Percentiles rank a stretch among this genome's conserved stretches.
Evolutionary conservation across 2,113 vertebrate genomes (phyloP).

Genomic region (Peromyscus californicus): DNA sequence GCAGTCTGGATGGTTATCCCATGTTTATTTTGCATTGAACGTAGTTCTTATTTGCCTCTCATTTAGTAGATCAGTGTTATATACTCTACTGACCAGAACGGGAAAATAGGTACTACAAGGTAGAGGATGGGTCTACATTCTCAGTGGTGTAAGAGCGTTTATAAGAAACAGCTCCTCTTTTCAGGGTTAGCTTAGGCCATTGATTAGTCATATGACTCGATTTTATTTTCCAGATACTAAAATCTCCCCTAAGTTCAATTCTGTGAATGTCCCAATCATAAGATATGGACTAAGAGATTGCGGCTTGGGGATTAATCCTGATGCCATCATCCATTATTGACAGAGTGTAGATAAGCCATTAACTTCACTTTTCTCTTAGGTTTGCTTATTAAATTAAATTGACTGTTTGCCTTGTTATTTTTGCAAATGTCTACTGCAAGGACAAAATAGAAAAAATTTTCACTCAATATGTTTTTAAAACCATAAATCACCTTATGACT

Average conservation of each 20-base stretch:
- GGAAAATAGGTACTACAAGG: background rate
- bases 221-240: slow-evolving; percentile 19
- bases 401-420: slow-evolving; percentile 47
- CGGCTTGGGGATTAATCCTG: background rate
- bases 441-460: slow-evolving; percentile 52
- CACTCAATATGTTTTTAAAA: background rate
- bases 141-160: background rate
- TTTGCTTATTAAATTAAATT: slow-evolving; percentile 57
- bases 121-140: background rate
- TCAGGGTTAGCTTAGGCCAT: background rate
- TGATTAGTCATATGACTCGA: background rate
- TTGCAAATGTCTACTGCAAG: slow-evolving; percentile 28
- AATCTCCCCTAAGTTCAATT: background rate
- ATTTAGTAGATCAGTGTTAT: background rate
- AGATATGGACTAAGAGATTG: background rate
- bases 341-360: background rate
- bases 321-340: background rate
- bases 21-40: slow-evolving; percentile 10
- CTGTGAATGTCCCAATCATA: background rate
- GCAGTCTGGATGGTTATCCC: background rate
- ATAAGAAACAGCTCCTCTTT: background rate
- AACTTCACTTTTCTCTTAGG: background rate
- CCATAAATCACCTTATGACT: background rate
- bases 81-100: background rate
- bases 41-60: background rate